Evolutionary conservation across 2,797 vertebrate genomes (phyloP).

Genomic region (Hoplostethus mediterraneus): DNA sequence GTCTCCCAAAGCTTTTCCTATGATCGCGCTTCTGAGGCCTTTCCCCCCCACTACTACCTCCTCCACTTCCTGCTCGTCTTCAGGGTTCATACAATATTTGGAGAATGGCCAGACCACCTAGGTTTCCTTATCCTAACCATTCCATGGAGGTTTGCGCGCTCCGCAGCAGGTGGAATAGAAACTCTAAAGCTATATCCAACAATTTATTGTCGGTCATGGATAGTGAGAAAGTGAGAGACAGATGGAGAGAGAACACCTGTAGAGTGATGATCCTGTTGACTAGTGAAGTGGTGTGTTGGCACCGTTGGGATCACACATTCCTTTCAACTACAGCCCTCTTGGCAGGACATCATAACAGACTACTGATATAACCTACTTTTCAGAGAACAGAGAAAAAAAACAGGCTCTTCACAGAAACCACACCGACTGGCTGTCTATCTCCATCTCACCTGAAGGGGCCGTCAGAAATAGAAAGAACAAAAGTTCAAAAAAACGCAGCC

Average conservation of each 20-base stretch:
- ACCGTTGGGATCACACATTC: slow-evolving; percentile 38
- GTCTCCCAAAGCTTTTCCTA: slow-evolving; percentile 47
- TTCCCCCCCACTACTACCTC: too few species aligned
- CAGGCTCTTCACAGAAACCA: slow-evolving; percentile 32
- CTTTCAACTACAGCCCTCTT: slow-evolving; percentile 66
- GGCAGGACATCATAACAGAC: slow-evolving; percentile 67
- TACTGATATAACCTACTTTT: slow-evolving; percentile 64
- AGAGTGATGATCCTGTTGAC: slow-evolving; percentile 48
- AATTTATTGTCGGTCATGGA: slow-evolving; percentile 20
- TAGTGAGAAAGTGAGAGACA: slow-evolving; percentile 14
- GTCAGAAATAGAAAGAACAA: slow-evolving; percentile 50
- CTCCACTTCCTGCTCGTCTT: not conserved
- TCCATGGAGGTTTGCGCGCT: slow-evolving; percentile 8
- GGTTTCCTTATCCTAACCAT: slow-evolving; percentile 22
- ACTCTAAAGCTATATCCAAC: slow-evolving; percentile 19
- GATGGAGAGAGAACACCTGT: slow-evolving; percentile 57
- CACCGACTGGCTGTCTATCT: slow-evolving; percentile 45
- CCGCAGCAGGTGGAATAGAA: slow-evolving; percentile 44
- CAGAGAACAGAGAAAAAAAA: slow-evolving; percentile 58
- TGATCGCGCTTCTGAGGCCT: slow-evolving; percentile 21
- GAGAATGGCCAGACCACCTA: slow-evolving; percentile 24
- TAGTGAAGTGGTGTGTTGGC: slow-evolving; percentile 58
- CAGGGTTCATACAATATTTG: slow-evolving; percentile 39
- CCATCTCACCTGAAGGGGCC: slow-evolving; percentile 43
- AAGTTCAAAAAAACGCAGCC: slow-evolving; percentile 15